phyloP scores from a whole-genome alignment of 2,113 vertebrate genomes.

The Gallinago jamesoni region DNA sequence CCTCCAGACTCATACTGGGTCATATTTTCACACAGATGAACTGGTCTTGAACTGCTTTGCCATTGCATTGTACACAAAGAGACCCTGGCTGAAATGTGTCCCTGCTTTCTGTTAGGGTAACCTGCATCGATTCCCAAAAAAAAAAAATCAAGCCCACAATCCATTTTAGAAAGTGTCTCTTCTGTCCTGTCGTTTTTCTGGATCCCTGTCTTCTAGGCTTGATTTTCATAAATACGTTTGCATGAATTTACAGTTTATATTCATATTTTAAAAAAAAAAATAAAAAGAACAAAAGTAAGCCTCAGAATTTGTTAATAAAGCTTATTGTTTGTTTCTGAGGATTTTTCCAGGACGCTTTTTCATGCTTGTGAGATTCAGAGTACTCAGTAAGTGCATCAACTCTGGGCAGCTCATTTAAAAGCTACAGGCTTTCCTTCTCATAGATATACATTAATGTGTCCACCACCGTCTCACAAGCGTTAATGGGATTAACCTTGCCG shows the following conservation, averaged over 20 bases:
- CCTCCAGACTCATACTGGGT: slow-evolving; percentile 46
- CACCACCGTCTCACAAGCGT: not conserved
- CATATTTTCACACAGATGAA: slow-evolving; percentile 70
- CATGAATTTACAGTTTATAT: not conserved
- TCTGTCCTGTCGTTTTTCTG: not conserved
- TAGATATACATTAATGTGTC: accelerated
- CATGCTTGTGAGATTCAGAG: not conserved
- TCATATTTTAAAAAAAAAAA: not conserved
- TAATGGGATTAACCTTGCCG: not conserved
- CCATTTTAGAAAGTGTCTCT: not conserved
- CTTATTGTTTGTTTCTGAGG: not conserved
- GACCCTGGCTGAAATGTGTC: not conserved
- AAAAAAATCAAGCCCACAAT: not conserved
- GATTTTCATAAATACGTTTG: not conserved
- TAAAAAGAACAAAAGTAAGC: not conserved
- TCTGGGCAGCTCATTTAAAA: not conserved
- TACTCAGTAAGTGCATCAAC: not conserved
- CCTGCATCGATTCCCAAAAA: not conserved
- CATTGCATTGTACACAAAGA: slow-evolving; percentile 19
- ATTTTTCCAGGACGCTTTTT: not conserved
- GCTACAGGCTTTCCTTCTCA: not conserved
- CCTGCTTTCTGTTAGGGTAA: slow-evolving; percentile 55
- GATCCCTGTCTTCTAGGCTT: not conserved
- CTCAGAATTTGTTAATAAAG: not conserved
- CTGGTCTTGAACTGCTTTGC: slow-evolving; percentile 65